Evolutionary conservation across 1,140 invertebrate species (phyloP), one percentile per base, ranked within the genome.

Genomic region (Nomia melanderi): DNA sequence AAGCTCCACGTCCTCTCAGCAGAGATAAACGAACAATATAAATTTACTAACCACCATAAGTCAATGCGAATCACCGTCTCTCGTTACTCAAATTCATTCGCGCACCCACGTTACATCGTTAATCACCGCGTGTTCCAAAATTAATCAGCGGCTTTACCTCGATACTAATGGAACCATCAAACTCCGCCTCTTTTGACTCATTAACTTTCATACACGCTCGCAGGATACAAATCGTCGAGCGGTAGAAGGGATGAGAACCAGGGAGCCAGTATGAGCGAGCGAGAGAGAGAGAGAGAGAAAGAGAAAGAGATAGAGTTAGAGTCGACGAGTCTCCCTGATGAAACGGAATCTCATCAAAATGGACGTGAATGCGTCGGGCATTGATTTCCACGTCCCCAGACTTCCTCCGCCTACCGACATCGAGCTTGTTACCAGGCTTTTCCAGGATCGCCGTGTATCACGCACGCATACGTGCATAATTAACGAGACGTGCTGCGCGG

Each of bases 391-490:
- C 77, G 54, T 67, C 54, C 72, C 67, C 67, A 41, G 57, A 72
- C 69, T 72, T 76, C 39, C 67, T 66, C 50, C 59, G 29, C 27
- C 63, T 17, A 36, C 33, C 33, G 39, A 20, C 12, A 33, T 67
- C 66, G 62, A 56, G 69, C 67, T 31, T 74, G 71, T 74, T 74
- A 78, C 77, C 62, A 29, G 44, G 77, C 67, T 83, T 79, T 84
- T 72, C 73, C 82, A 73, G 67, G 63, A 71, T 77, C 81, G 72
- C 41, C 77, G 57, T 50, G 59, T 56, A 73, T 84, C 78, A 74
- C 81, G 78, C 57, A 56, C 79, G 75, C 63, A 79, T 85, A 85
- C 84, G 82, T 88, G 82, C 86, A 88, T 87, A 88, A 87, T 87
- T 88, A 85, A 86, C 84, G 78, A 62, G 80, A 84, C 80, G 78